Evolutionary conservation across 2,113 vertebrate species (phyloP).

Genomic region (Amphiprion percula): DNA sequence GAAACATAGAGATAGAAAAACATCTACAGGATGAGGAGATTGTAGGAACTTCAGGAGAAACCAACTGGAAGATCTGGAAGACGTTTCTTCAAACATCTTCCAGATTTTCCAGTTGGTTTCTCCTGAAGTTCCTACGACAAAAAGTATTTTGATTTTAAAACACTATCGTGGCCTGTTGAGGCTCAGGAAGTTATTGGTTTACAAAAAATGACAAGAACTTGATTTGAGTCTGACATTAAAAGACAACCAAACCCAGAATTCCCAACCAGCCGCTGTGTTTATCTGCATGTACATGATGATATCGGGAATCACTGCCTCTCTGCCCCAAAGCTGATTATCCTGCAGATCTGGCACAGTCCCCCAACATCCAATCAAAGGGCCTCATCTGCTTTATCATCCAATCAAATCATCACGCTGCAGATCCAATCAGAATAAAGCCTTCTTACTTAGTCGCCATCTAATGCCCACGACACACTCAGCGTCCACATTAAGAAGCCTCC

Average conservation of each 20-base stretch:
- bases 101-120: no score
- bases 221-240: slow-evolving; percentile 2
- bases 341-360: slow-evolving; percentile 46
- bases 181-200: no score
- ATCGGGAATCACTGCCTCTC: slow-evolving; percentile 40
- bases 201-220: not conserved
- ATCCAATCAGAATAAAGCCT: slow-evolving; percentile 63
- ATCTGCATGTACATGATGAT: not conserved
- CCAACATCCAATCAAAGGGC: slow-evolving; percentile 53
- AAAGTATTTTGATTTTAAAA: no score
- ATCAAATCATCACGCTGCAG: slow-evolving; percentile 39
- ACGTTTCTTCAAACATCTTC: no score
- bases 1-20: no score
- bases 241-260: not conserved
- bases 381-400: slow-evolving; percentile 52
- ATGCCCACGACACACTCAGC: slow-evolving; percentile 6
- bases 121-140: no score
- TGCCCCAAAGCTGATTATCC: slow-evolving; percentile 59
- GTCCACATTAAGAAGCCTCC: slow-evolving; percentile 39
- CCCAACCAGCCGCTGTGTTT: not conserved
- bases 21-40: no score
- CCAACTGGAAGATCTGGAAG: no score
- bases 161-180: no score
- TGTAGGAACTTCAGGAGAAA: no score
- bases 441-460: slow-evolving; percentile 18